A percentile compares a stretch with the other conserved stretches of the same genome.
Evolutionary conservation across 2,888 invertebrate species (phyloP).

Genomic region (Marronus borbonicus): DNA sequence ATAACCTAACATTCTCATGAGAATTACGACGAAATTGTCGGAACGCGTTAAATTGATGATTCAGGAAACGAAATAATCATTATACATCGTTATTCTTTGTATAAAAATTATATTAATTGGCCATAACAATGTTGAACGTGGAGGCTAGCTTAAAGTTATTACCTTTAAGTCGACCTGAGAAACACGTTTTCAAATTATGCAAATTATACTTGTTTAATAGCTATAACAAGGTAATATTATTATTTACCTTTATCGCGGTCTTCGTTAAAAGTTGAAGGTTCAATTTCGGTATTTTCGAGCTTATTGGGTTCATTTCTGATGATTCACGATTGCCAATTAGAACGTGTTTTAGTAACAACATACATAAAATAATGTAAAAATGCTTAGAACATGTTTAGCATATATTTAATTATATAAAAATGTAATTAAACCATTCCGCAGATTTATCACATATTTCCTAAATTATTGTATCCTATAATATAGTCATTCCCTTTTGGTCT

Average conservation of each 20-base stretch:
- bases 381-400: too few species aligned
- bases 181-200: slow-evolving; percentile 8
- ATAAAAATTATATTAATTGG: too few species aligned
- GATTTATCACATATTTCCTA: not conserved
- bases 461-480: too few species aligned
- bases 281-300: not conserved
- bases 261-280: slow-evolving; percentile 6
- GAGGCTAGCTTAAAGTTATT: not conserved
- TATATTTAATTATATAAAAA: not conserved
- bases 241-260: slow-evolving; percentile 1
- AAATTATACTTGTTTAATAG: not conserved
- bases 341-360: not conserved
- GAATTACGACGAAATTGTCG: too few species aligned
- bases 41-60: too few species aligned
- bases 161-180: not conserved
- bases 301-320: not conserved
- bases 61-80: too few species aligned
- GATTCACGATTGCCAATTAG: not conserved
- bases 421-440: not conserved
- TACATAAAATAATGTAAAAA: not conserved
- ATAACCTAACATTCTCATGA: too few species aligned
- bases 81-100: too few species aligned
- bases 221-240: slow-evolving; percentile 4
- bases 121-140: too few species aligned
- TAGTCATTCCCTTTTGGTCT: not conserved